phyloP scores from a whole-genome alignment of 1,140 invertebrate species.

The Arctopsyche grandis region DNA sequence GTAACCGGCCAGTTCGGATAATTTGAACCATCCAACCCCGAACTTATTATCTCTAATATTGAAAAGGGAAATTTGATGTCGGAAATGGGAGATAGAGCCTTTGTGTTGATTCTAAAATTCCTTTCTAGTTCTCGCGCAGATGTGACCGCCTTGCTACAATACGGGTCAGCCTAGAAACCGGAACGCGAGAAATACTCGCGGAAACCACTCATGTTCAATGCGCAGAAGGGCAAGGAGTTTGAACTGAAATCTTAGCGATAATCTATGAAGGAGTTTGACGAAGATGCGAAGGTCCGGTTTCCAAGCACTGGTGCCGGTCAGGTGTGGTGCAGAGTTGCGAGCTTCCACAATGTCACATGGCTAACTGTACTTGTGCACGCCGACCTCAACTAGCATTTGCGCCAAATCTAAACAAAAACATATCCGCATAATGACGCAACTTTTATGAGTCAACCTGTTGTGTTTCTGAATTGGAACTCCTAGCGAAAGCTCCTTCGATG shows the following conservation, averaged over 20 bases:
- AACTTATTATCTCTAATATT: too few relatives aligned
- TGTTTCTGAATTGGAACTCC: too few relatives aligned
- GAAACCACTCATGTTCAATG: background rate
- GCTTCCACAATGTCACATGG: background rate
- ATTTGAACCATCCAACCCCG: too few relatives aligned
- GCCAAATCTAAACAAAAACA: background rate
- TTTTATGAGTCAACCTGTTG: background rate
- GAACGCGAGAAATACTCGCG: background rate
- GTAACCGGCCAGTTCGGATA: too few relatives aligned
- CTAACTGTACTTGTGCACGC: background rate
- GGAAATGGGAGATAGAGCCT: too few relatives aligned
- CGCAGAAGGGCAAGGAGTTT: background rate
- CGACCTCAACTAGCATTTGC: background rate
- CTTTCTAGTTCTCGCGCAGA: background rate
- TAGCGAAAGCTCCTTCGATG: too few relatives aligned
- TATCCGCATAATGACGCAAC: background rate
- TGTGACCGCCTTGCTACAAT: conserved; percentile 28
- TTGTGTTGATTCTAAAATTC: background rate
- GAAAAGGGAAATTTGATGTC: too few relatives aligned
- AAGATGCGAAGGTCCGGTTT: background rate
- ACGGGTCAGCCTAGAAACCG: conserved; percentile 16
- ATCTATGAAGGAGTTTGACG: background rate
- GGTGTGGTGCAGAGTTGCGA: background rate
- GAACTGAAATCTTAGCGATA: background rate
- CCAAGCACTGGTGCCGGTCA: background rate